Base-by-base conservation (phyloP, 2,797 vertebrate species). In the Galaxias olidus region DNA sequence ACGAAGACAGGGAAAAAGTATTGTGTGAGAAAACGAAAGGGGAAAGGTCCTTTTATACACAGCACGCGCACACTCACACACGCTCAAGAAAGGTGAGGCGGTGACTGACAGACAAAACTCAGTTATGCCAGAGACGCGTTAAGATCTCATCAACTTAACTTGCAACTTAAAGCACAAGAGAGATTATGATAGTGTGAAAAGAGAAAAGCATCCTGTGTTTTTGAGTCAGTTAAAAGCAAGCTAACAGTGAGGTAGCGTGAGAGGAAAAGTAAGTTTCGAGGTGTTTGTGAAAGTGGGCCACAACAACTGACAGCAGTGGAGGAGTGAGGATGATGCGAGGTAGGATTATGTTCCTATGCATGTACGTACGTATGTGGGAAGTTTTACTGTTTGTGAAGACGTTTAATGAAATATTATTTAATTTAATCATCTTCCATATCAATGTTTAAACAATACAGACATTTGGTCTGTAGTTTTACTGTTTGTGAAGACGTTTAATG, bases 251-350 rank as follows among this genome's bases (percentile, higher is more conserved):
- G 65, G 66, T 59, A 61, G 64, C 75, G 80, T 66, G 57, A 84
- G 75, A 76, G 67, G 50, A 79, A 61, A 30, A 59, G 30, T 40
- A 14, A 55, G 30, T 40, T 8, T 40, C 57, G 79, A 66, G 74
- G 74, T 79, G 67, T 74, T 77, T 84, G 83, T 87, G 87, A 90
- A 89, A 90, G 86, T 88, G 87, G 83, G 83, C 30, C 30, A 82
- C 87, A 87, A 66, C 19, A 64, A 79, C 5, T 77, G 82, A 79
- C 69, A 82, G 78, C 58, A 86, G 81, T 83, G 81, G 78, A 87
- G 76, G 77, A 87, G 85, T 85, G 86, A 90, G 84, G 87, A 93
- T 88, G 88, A 91, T 89, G 90, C 86, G 91, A 93, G 91, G 91
- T 93, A 93, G 88, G 91, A 79, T 84, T 52, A 83, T 77, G 77